phyloP scores from a whole-genome alignment of 2,888 invertebrate species.

The Caenorhabditis zanzibari region DNA sequence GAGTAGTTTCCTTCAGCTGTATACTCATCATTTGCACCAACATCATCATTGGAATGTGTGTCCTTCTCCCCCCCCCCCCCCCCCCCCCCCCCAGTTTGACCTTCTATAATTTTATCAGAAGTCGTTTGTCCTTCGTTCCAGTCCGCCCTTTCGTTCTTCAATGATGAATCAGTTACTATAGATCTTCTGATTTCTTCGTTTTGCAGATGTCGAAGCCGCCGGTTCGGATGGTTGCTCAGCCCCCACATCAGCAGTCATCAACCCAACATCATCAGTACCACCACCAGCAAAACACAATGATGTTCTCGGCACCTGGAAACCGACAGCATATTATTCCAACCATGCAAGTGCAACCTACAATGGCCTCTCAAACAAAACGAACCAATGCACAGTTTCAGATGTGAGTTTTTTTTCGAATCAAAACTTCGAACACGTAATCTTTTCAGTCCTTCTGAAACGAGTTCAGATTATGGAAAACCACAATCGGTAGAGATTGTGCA shows the following conservation, averaged over 20 bases:
- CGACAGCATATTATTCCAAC: constrained; percentile 63
- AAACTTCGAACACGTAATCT: background rate
- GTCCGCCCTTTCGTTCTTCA: background rate
- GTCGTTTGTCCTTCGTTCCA: constrained; percentile 55
- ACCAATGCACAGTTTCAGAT: constrained; percentile 50
- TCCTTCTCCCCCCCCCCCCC: constrained; percentile 30
- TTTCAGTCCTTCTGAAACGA: constrained; percentile 53
- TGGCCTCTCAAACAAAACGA: constrained; percentile 64
- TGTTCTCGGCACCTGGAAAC: constrained; percentile 33
- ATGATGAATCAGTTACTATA: constrained; percentile 29
- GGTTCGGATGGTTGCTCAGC: constrained; percentile 70
- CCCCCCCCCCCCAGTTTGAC: constrained; percentile 21
- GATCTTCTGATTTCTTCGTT: background rate
- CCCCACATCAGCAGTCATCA: constrained; percentile 27
- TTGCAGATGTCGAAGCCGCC: constrained; percentile 76
- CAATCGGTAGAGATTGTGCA: constrained; percentile 59
- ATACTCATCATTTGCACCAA: background rate
- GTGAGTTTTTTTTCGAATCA: background rate
- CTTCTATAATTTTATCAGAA: constrained; percentile 35
- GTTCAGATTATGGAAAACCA: constrained; percentile 30
- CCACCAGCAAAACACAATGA: constrained; percentile 33
- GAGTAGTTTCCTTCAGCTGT: constrained; percentile 1
- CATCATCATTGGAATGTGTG: constrained; percentile 51
- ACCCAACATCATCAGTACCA: constrained; percentile 25
- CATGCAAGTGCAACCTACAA: constrained; percentile 73